Evolutionary conservation across 2,888 invertebrate species (phyloP).

Genomic region (Dichetophora obliterata): DNA sequence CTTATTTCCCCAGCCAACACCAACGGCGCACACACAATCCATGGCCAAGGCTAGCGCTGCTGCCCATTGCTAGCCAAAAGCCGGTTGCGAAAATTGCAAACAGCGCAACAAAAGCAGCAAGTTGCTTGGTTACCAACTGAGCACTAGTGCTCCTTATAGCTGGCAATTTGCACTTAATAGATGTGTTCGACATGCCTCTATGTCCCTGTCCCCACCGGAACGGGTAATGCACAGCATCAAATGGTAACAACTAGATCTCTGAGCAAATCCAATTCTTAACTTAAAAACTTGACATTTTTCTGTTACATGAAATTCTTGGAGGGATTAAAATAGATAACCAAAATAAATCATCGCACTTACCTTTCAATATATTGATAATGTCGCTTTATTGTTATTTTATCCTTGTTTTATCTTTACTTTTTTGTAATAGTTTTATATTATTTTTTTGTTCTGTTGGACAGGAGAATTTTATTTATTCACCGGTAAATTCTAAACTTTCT

Average conservation of each 20-base stretch:
- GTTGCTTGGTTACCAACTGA: background rate
- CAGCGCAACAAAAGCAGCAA: background rate
- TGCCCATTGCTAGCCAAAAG: constrained; percentile 25
- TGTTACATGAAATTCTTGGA: background rate
- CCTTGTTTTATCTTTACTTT: background rate
- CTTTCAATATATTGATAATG: background rate
- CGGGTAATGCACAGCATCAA: background rate
- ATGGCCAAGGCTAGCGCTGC: constrained; percentile 24
- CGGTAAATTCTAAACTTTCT: constrained; percentile 13
- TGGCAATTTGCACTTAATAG: constrained; percentile 19
- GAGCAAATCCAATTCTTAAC: background rate
- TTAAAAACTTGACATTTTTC: background rate
- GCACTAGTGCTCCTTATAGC: constrained; percentile 6
- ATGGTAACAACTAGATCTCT: background rate
- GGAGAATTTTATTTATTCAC: constrained; percentile 5
- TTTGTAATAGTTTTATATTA: background rate
- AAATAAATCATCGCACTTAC: background rate
- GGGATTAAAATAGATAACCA: background rate
- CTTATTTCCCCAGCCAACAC: no score
- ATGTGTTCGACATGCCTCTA: background rate
- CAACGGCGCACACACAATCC: background rate
- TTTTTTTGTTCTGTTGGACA: background rate
- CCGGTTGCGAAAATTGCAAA: constrained; percentile 30
- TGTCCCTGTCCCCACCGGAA: background rate
- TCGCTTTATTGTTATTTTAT: background rate